Base-by-base conservation (phyloP, 2,113 vertebrate genomes). In the Vombatus ursinus region DNA sequence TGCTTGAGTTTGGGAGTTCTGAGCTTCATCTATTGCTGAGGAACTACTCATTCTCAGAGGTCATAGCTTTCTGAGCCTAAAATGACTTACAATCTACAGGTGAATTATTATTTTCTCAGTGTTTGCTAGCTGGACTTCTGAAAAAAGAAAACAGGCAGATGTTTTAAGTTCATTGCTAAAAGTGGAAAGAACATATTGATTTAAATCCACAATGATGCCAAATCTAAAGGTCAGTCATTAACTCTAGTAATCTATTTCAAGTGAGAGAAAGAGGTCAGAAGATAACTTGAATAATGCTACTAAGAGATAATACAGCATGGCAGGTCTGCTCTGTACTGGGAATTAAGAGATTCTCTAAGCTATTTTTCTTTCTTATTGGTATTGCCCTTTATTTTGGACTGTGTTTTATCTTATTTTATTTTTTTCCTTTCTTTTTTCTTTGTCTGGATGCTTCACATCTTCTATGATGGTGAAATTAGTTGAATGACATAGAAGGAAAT, bases 141-240 rank as follows among this genome's bases (percentile, higher is more conserved):
- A 44, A 84, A 84, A 84, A 44, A 84, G 68, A 77, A 96, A 90
- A 77, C 10, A 94, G 91, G 90, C 90, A 54, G 25, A 92, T 93
- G 93, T 57, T 95, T 93, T n/a, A 22, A 3, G 10, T 89, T 96
- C 91, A 93, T 91, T 96, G 94, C 52, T 94, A 92, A 95, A 94
- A 37, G 54, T 53, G 52, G 23, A 94, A 94, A 92, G 93, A 52
- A 4, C 19, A 5, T 51, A 93, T 44, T 84, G 68, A 84, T 51
- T 94, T 89, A 91, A 77, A 77, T 93, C n/a, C 52, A 89, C 44
- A 90, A 50, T 47, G 68, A 84, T 84, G 68, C 68, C 5, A 44
- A 84, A 52, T n/a, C 31, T 91, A 91, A 31, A 37, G 31, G 50
- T n/a, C 26, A 91, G 28, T 91, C 90, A 84, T 84, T 52, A 52